phyloP scores from a whole-genome alignment of 2,113 vertebrate genomes.

The Hippoglossus stenolepis region DNA sequence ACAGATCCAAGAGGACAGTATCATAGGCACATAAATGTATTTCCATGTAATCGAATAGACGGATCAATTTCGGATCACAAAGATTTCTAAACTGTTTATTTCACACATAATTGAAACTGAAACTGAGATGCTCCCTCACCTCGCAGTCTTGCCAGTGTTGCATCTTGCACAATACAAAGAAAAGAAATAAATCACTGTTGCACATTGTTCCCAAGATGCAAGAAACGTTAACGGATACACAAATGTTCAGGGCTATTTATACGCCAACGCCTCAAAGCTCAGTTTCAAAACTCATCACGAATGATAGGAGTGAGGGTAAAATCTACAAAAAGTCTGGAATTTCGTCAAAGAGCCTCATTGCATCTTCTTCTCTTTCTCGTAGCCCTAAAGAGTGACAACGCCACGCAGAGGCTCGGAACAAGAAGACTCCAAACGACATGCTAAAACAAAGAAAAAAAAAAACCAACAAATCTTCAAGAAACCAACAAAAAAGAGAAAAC shows the following conservation, averaged over 20 bases:
- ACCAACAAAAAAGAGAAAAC: conserved; percentile 67
- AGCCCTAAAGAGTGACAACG: conserved; percentile 61
- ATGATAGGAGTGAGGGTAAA: neutral
- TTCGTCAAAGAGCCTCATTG: neutral
- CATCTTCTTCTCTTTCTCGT: neutral
- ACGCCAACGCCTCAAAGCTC: neutral
- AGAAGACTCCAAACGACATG: conserved; percentile 69
- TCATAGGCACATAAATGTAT: neutral
- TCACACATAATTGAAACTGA: neutral
- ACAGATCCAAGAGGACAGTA: neutral
- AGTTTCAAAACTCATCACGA: too few species aligned
- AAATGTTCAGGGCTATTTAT: neutral
- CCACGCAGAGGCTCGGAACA: conserved; percentile 63
- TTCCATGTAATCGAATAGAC: neutral
- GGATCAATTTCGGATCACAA: neutral
- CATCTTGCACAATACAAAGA: neutral
- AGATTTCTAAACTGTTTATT: neutral
- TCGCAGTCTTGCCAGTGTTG: neutral
- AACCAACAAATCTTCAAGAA: conserved; percentile 68
- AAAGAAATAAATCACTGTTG: neutral
- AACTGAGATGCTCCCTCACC: neutral
- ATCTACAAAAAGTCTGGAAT: neutral
- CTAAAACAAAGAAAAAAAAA: conserved; percentile 70
- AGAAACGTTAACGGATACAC: neutral
- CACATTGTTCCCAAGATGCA: neutral